Evolutionary conservation across 2,797 vertebrate genomes (phyloP).

Genomic region (Jordanella pulchra): DNA sequence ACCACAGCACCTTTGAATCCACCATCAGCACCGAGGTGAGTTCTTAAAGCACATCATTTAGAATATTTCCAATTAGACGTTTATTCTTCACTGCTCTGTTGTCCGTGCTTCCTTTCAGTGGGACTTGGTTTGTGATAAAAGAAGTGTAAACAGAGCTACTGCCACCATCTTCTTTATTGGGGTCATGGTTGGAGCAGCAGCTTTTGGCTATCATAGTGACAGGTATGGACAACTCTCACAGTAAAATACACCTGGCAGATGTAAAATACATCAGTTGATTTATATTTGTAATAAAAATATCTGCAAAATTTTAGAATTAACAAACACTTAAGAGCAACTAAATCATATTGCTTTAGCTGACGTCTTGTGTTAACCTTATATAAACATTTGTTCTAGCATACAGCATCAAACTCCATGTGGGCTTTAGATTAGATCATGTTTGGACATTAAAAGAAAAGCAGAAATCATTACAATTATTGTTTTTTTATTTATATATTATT

Average conservation of each 20-base stretch:
- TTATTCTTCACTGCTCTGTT: background rate
- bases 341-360: background rate
- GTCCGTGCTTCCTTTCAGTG: slow-evolving; percentile 58
- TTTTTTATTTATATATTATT: background rate
- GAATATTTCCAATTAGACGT: background rate
- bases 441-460: background rate
- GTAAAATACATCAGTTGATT: too few species aligned
- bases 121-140: slow-evolving; percentile 77
- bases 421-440: too few species aligned
- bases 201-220: slow-evolving; percentile 74
- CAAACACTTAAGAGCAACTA: background rate
- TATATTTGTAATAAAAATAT: background rate
- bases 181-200: slow-evolving; percentile 73
- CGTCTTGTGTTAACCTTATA: background rate
- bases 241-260: slow-evolving; percentile 3
- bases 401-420: background rate
- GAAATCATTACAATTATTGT: background rate
- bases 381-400: background rate
- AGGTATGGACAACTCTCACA: slow-evolving; percentile 43
- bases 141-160: slow-evolving; percentile 62
- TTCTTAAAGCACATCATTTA: background rate
- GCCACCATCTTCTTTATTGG: slow-evolving; percentile 74
- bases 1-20: slow-evolving; percentile 82
- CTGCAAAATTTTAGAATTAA: background rate
- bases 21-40: slow-evolving; percentile 87